Evolutionary conservation across 2,888 invertebrate genomes (phyloP), one percentile per base, ranked within the genome.

Genomic region (Matsumyia berberina): DNA sequence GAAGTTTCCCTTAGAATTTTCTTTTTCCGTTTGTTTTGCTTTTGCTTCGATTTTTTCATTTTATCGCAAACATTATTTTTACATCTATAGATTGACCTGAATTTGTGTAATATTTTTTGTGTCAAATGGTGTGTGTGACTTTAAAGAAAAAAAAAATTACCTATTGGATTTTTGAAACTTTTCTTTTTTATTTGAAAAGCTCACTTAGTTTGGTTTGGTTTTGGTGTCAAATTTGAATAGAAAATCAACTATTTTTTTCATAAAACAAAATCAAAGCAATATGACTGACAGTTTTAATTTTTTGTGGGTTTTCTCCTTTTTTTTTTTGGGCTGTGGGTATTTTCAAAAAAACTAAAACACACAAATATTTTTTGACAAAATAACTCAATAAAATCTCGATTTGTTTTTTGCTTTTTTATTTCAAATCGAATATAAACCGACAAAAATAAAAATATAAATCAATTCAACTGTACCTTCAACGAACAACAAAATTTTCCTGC

Each of bases 391-490:
- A 74, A 79, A 76, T 80, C 57, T 86, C 86, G 86, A 86, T 86
- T 86, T 86, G 86, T 81, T 86, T 86, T 85, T 86, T 86, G 86
- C 81, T 86, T 86, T 86, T 86, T 86, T 86, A 86, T 86, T 86
- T 81, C 86, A 86, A 86, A 86, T 86, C 86, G 86, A 86, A 79
- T 73, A 83, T 83, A 79, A 72, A 39, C 42, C 78, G 66, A 62
- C 51, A 67, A 79, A 57, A 44, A 31, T 15, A 8, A 66, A 58
- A 57, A 24, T 44, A 67, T 69, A 73, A 58, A 12, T 37, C n/a
- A 49, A 58, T 33, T 55, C 82, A 78, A 69, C 83, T 69, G 60
- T 77, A 76, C 67, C 42, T n/a, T 53, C 81, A 76, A 64, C 76
- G 44, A 73, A 24, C 24, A 62, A 49, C 11, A 19, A 72, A 39